Conservation (phyloP, 2,888 invertebrate genomes). For the Rhynchonema sp. region DNA sequence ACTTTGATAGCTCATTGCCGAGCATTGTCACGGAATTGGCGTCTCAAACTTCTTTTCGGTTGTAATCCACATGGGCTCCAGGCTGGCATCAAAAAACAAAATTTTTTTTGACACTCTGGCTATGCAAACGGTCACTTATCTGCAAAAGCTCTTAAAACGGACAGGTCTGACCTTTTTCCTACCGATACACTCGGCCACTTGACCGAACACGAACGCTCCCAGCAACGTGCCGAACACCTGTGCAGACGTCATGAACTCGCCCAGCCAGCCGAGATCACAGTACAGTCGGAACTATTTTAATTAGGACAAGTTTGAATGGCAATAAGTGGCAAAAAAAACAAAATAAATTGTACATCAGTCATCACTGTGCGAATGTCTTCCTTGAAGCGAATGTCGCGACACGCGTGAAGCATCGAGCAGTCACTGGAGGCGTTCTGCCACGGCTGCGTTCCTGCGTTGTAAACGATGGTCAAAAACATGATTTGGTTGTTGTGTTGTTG, state of each 20-base stretch:
- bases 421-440: not conserved
- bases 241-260: not conserved
- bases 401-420: not conserved
- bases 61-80: no score
- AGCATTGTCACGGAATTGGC: no score
- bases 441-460: no score
- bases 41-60: no score
- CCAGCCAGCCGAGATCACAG: not conserved
- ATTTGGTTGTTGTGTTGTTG: no score
- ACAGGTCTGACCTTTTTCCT: not conserved
- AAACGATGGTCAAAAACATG: no score
- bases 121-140: no score
- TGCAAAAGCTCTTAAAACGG: no score
- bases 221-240: not conserved
- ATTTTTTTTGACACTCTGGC: no score
- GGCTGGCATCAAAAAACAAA: no score
- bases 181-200: not conserved
- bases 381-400: not conserved
- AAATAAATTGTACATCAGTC: not conserved
- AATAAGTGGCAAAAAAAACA: not conserved
- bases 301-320: no score
- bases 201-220: not conserved
- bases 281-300: not conserved
- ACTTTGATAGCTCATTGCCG: no score
- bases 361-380: not conserved